A percentile compares a stretch with the other conserved stretches of the same genome.
These are phyloP conservation scores for Euthynnus affinis DNA, from an alignment of 2,797 vertebrate genomes.

Conservation along the genomic window DNA sequence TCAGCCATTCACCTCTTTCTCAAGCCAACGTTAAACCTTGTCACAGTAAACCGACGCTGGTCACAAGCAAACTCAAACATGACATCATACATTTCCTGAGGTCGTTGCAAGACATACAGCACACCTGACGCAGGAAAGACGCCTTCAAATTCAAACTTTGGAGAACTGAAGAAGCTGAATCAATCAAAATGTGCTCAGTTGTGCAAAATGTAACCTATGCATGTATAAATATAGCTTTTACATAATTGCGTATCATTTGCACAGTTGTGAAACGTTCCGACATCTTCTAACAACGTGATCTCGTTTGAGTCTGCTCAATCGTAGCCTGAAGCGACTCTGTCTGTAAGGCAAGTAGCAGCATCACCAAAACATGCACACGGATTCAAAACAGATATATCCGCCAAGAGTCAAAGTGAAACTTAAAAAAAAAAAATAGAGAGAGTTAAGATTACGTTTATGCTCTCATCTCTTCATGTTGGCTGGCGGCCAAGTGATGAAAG, in stretches of 20 bases:
- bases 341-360: slow-evolving; percentile 59
- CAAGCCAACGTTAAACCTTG: slow-evolving; percentile 81
- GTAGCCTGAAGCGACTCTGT: slow-evolving; percentile 34
- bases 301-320: slow-evolving; percentile 37
- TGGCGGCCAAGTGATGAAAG: slow-evolving; percentile 19
- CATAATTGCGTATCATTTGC: slow-evolving; percentile 14
- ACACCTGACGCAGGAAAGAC: slow-evolving; percentile 55
- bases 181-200: slow-evolving; percentile 1
- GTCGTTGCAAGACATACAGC: slow-evolving; percentile 1
- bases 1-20: slow-evolving; percentile 78
- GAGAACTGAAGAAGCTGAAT: background rate
- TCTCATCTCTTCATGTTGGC: background rate
- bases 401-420: background rate
- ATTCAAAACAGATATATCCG: slow-evolving; percentile 21
- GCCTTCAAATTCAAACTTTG: background rate
- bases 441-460: background rate
- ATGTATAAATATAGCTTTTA: background rate
- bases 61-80: slow-evolving; percentile 84
- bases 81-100: slow-evolving; percentile 73
- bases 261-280: slow-evolving; percentile 20
- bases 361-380: slow-evolving; percentile 32
- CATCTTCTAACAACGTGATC: slow-evolving; percentile 31
- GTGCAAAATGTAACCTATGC: background rate
- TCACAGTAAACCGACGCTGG: slow-evolving; percentile 80
- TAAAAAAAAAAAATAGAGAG: background rate